Evolutionary conservation across 1,140 invertebrate species (phyloP).

Genomic region (Cydia fagiglandana): DNA sequence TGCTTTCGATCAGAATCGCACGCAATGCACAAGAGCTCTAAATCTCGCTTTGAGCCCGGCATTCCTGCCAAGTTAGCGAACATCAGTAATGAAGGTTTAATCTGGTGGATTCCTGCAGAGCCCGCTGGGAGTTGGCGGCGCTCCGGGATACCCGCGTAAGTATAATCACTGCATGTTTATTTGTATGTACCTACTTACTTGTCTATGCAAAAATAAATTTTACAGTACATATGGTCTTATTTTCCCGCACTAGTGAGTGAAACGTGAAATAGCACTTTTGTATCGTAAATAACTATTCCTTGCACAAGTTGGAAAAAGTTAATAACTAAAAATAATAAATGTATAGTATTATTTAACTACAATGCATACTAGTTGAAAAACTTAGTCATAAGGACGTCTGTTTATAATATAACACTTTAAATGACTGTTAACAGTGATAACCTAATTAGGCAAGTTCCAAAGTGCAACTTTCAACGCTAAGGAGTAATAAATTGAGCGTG

Average conservation of each 20-base stretch:
- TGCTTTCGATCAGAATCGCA: background rate
- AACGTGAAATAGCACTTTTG: no score
- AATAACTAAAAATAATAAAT: no score
- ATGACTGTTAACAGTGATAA: background rate
- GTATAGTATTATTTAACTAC: no score
- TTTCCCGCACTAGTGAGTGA: no score
- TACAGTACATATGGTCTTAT: no score
- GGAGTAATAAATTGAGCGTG: slow-evolving; percentile 6
- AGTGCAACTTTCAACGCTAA: background rate
- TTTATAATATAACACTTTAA: background rate
- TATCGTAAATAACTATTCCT: no score
- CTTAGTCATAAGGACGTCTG: no score
- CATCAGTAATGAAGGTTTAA: slow-evolving; percentile 65
- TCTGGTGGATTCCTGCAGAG: slow-evolving; percentile 56
- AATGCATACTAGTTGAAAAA: no score
- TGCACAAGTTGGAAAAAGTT: no score
- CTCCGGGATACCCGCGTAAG: slow-evolving; percentile 33
- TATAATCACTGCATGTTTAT: slow-evolving; percentile 14
- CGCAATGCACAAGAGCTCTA: slow-evolving; percentile 33
- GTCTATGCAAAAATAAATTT: no score
- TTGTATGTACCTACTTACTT: background rate
- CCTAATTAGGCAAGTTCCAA: background rate
- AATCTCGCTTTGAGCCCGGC: slow-evolving; percentile 54
- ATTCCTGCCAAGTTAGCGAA: slow-evolving; percentile 57
- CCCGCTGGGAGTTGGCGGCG: slow-evolving; percentile 46